These are phyloP conservation scores for Pocillopora verrucosa DNA, from an alignment of 64 coral and sea anemone species.

Conservation along the genomic window DNA sequence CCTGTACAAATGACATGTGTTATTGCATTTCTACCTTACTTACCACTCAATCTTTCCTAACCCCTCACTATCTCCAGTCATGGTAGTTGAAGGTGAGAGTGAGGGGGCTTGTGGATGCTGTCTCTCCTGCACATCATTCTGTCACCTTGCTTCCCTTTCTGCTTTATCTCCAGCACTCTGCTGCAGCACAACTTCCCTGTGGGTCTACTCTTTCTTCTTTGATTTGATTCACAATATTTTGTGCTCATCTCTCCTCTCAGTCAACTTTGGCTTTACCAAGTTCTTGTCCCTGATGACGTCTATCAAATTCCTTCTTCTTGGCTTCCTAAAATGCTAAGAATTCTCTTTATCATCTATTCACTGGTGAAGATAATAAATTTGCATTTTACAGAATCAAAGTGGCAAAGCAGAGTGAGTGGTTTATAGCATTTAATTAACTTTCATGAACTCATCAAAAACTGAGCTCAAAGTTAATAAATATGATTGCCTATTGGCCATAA, in stretches of 20 bases:
- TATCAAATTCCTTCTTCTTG: conserved; percentile 52
- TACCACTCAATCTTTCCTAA: neutral
- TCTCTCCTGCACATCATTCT: conserved; percentile 79
- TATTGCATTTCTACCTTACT: neutral
- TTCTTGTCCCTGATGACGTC: conserved; percentile 70
- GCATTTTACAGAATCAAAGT: neutral
- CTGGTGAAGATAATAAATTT: neutral
- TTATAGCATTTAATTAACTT: too few species aligned
- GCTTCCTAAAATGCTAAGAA: conserved; percentile 37
- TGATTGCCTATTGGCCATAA: neutral
- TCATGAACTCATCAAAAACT: too few species aligned
- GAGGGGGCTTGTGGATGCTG: conserved; percentile 12
- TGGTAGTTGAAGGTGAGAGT: neutral
- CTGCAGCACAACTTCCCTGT: conserved; percentile 77
- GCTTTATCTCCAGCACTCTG: conserved; percentile 88
- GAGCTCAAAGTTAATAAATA: too few species aligned
- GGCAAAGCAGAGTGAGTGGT: neutral
- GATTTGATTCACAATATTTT: conserved; percentile 80
- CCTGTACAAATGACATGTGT: too few species aligned
- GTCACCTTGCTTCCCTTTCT: conserved; percentile 71
- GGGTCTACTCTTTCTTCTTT: conserved; percentile 86
- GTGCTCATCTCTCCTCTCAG: conserved; percentile 69
- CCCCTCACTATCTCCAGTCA: neutral
- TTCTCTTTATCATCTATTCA: neutral
- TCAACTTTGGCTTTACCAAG: conserved; percentile 67